Percentiles rank a stretch among this genome's conserved stretches.
Conservation (phyloP, 2,888 invertebrate species). For the Andricus curvator region DNA sequence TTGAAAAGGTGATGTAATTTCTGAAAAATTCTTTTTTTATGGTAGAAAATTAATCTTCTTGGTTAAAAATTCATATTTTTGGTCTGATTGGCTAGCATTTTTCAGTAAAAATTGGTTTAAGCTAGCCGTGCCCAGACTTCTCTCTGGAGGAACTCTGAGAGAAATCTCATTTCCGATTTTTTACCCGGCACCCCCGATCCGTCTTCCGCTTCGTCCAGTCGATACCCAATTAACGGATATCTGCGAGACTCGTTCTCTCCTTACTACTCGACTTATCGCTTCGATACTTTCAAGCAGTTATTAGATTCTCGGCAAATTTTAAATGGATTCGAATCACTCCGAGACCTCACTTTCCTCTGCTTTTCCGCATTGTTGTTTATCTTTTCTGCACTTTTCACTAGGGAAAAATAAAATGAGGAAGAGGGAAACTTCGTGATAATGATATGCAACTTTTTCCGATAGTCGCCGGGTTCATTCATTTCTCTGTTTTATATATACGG, state of each 20-base stretch:
- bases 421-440: neutral
- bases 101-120: too few relatives aligned
- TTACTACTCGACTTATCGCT: conserved; percentile 44
- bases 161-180: conserved; percentile 58
- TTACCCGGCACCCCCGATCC: conserved; percentile 45
- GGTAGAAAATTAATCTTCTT: too few relatives aligned
- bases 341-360: neutral
- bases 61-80: too few relatives aligned
- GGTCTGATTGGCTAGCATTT: too few relatives aligned
- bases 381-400: neutral
- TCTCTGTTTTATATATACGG: neutral
- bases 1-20: too few relatives aligned
- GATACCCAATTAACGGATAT: conserved; percentile 57
- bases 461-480: neutral
- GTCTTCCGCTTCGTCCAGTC: conserved; percentile 42
- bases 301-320: conserved; percentile 32
- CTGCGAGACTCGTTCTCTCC: conserved; percentile 42
- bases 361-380: neutral
- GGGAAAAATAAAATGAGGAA: neutral
- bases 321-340: conserved; percentile 7
- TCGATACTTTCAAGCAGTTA: conserved; percentile 35
- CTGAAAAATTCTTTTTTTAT: too few relatives aligned
- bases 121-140: too few relatives aligned
- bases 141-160: neutral
- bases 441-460: neutral